These are phyloP conservation scores for Zeus faber DNA, from an alignment of 2,113 vertebrate species.

Conservation along the genomic window DNA sequence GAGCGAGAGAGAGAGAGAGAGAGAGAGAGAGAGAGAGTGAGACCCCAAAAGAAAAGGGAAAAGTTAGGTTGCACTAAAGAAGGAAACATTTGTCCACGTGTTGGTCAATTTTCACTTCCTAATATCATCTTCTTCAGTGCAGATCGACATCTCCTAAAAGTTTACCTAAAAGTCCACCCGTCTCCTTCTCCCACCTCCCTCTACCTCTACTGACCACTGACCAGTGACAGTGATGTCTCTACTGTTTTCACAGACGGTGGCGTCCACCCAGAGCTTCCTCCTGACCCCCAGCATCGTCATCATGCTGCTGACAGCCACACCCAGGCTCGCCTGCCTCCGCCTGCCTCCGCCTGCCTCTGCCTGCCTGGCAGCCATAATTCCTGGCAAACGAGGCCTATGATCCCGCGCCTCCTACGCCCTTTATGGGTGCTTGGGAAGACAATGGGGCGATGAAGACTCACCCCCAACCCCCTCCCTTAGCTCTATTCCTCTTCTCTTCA, in stretches of 20 bases:
- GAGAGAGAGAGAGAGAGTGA: neutral
- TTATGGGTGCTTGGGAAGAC: constrained; percentile 78
- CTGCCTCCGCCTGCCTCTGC: neutral
- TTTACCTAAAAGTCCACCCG: constrained; percentile 6
- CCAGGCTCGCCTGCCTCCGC: constrained; percentile 35
- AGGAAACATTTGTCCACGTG: too few species aligned
- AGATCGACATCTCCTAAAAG: too few species aligned
- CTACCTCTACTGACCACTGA: constrained; percentile 27
- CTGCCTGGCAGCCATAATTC: constrained; percentile 58
- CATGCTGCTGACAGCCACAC: too few species aligned
- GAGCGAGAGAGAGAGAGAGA: neutral
- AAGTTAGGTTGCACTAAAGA: neutral
- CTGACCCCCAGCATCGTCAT: too few species aligned
- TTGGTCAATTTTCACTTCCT: too few species aligned
- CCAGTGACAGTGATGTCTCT: constrained; percentile 55
- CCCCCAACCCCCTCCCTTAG: constrained; percentile 31
- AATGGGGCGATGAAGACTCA: constrained; percentile 66
- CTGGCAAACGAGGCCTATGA: constrained; percentile 67
- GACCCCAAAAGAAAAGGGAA: neutral
- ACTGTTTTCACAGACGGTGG: constrained; percentile 33
- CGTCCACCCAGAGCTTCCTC: too few species aligned
- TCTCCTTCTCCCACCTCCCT: constrained; percentile 9
- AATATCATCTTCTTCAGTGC: too few species aligned
- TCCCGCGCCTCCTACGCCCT: constrained; percentile 68
- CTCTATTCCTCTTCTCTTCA: constrained; percentile 46